Evolutionary conservation across 2,888 invertebrate genomes (phyloP), one percentile per base, ranked within the genome.

Genomic region (Parascotia fuliginaria): DNA sequence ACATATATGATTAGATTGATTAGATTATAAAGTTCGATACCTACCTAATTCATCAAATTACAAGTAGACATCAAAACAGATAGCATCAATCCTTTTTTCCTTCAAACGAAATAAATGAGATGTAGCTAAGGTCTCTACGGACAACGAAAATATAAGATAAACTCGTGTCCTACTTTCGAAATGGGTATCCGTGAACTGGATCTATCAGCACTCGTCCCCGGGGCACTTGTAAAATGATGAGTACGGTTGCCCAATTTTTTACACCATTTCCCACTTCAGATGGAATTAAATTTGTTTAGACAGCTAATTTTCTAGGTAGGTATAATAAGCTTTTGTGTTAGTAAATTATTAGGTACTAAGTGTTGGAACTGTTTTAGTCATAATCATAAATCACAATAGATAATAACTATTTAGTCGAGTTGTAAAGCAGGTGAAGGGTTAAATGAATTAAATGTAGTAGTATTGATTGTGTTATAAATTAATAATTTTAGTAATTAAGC

Each of bases 211-310:
- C 27, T 28, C 40, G 34, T 64, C 60, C 59, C 65, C 46, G 49
- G 55, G 60, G 59, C 36, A 45, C 42, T 44, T 52, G 52, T 55
- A 53, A 58, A 61, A 61, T 56, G 59, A 61, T 59, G 62, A 64
- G 50, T 49, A 57, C 60, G 60, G 62, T 56, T 52, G 42, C 32
- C 42, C 50, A 65, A 57, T 67, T 67, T 69, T 65, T 69, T 70
- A 62, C 50, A 31, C 57, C 43, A 47, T 65, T 52, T 50, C 46
- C 45, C 57, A 36, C 52, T 55, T 58, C 41, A 33, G 42, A 40
- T 39, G 34, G 24, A 34, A 47, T 28, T 41, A 46, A 54, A 64
- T 60, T 47, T 46, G 44, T 56, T 59, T 52, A 45, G 60, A 60
- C 42, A 43, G 55, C 39, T 43, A 31, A 60, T 50, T 55, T 42